Base-by-base conservation (phyloP, 2,888 invertebrate genomes). In the Hartigia nigra region DNA sequence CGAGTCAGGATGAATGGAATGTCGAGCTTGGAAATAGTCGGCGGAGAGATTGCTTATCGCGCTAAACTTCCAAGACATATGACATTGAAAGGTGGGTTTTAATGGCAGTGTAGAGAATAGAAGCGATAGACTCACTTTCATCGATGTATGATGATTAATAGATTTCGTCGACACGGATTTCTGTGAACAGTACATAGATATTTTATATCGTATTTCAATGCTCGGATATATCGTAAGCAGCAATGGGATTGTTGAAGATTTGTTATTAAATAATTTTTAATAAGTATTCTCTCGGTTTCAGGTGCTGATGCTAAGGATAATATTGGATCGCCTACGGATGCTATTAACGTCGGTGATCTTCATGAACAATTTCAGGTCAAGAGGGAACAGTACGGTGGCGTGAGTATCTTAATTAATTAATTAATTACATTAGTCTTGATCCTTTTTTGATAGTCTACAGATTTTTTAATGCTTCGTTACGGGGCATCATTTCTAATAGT, bases 241-340 rank as follows among this genome's bases (percentile, higher is more conserved):
- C 9, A 23, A 55, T 55, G 39, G 23, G 23, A 9, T 55, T 55
- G 39, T 23, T 55, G 39, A 55, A 55, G 23, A 23, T 23, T 55
- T 55, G 9, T 2, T 23, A 55, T 55, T 23, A 2, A 55, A 55
- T 55, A 55, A 55, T 23, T 55, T 2, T 55, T 23, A 55, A 55
- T 55, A 76, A 31, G 14, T 32, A 14, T 77, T 5, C 35, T 32
- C 74, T 75, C 74, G 81, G 32, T 85, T 89, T 78, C 80, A 92
- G 92, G 91, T 74, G 91, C 91, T 76, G 93, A 94, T 88, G 93
- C 94, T 0, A 92, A 91, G 81, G 92, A 92, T 80, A 94, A 94
- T 85, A 94, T 94, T 77, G 94, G 94, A 12, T 93, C 94, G 4
- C 92, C 92, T 12, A 89, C 90, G 36, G 92, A 90, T 85, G 89